Evolutionary conservation across 2,888 invertebrate genomes (phyloP).

Genomic region (Melipona bicolor): DNA sequence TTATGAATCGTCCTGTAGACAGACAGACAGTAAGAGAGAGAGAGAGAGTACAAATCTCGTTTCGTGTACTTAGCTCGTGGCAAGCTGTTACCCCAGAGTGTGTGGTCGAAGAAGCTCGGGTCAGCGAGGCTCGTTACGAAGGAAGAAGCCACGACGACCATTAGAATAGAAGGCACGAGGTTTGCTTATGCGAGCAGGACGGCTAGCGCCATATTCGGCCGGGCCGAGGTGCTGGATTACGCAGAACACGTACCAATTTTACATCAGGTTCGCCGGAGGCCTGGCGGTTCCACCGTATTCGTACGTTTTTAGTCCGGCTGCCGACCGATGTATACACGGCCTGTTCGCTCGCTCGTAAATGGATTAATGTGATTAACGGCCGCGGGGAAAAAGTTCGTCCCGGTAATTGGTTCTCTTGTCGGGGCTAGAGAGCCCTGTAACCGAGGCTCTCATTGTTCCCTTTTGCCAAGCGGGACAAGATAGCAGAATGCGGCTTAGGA

Average conservation of each 20-base stretch:
- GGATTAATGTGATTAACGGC: conserved; percentile 62
- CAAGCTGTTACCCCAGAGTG: conserved; percentile 27
- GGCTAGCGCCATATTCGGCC: conserved; percentile 65
- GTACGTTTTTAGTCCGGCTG: conserved; percentile 47
- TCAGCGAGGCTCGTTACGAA: conserved; percentile 46
- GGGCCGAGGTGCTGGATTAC: conserved; percentile 63
- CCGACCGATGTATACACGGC: conserved; percentile 36
- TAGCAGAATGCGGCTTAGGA: conserved; percentile 42
- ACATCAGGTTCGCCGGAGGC: conserved; percentile 46
- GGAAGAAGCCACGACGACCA: conserved; percentile 27
- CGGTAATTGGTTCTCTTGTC: conserved; percentile 58
- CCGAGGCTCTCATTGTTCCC: conserved; percentile 33
- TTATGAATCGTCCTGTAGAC: background rate
- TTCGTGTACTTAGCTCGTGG: conserved; percentile 50
- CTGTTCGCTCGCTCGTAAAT: conserved; percentile 50
- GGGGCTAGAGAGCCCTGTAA: conserved; percentile 12
- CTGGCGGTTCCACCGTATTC: conserved; percentile 34
- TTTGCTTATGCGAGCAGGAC: conserved; percentile 38
- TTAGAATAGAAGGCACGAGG: conserved; percentile 62
- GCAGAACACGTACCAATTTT: conserved; percentile 67
- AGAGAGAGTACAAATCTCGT: conserved; percentile 17
- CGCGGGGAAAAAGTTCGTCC: conserved; percentile 46
- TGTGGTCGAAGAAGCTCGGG: background rate
- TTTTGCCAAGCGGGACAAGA: conserved; percentile 42
- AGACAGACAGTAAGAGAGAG: background rate